Evolutionary conservation across 1,140 invertebrate species (phyloP), one percentile per base, ranked within the genome.

Genomic region (Dysdera silvatica): DNA sequence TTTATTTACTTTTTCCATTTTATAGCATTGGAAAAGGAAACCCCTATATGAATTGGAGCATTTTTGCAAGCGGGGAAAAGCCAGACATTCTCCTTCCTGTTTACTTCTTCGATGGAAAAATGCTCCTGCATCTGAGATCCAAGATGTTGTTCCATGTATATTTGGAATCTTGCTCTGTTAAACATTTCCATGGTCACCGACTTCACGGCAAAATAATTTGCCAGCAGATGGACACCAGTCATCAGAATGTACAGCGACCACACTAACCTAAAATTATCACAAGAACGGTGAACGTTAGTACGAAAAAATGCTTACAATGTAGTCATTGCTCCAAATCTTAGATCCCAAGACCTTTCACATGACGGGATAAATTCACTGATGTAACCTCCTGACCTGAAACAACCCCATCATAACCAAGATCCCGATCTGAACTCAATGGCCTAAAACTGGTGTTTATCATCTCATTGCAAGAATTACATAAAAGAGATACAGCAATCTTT

Each of bases 121-220:
- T 84, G 74, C 7, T 71, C 70, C 32, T 76, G 74, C 23, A 73
- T 76, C 0, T n/a, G 12, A 43, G 12, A 43, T 41, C 45, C 49
- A 71, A 87, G 73, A 73, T 82, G 89, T 55, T 82, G 74, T 66
- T 82, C 75, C 8, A 89, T 69, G 23, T 87, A 73, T 55, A 87
- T 78, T 35, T 85, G 74, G 45, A 90, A 82, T 35, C 91, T 79
- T 61, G 84, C 80, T 69, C 83, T 82, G 74, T 96, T 97, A 8
- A 97, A 81, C 1, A 84, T 84, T 70, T 85, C 82, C 73, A 95
- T 82, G 67, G 66, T 84, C 74, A 87, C 75, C 4, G 85, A 78
- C 67, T 81, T 82, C 0, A 97, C 89, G 8, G 92, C 92, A 65
- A 80, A 80, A 71, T 91, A 91, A 79, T 97, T 97, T 5, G 88